Conservation (phyloP, 2,113 vertebrate species). For the Rhinolophus sinicus region DNA sequence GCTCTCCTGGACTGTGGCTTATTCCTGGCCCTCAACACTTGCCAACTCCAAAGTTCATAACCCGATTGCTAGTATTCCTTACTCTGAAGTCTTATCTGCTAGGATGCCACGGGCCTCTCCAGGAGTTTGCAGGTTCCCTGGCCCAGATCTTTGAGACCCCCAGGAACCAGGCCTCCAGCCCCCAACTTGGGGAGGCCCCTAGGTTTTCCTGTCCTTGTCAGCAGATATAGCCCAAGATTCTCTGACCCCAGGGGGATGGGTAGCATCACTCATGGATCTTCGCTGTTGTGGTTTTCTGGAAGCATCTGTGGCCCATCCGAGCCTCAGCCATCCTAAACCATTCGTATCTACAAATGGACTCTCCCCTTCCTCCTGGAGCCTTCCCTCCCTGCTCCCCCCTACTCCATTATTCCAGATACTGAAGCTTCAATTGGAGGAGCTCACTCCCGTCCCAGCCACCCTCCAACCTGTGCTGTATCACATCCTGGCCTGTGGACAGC, state of each 20-base stretch:
- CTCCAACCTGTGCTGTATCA: accelerated
- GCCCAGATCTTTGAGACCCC: not conserved
- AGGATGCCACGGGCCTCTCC: not conserved
- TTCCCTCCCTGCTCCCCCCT: too few relatives aligned
- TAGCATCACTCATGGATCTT: not conserved
- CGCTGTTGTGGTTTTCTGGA: not conserved
- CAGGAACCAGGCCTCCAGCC: not conserved
- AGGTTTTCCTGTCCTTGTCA: not conserved
- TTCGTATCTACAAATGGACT: not conserved
- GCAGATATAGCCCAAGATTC: not conserved
- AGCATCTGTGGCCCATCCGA: not conserved
- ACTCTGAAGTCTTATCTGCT: not conserved
- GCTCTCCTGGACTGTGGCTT: not conserved
- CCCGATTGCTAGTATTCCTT: not conserved
- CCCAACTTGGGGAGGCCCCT: not conserved
- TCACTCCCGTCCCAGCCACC: accelerated
- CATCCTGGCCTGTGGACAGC: not conserved
- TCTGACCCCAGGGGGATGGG: not conserved
- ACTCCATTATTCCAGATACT: not conserved
- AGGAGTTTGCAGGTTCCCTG: not conserved
- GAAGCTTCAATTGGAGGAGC: not conserved
- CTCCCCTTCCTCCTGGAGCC: not conserved
- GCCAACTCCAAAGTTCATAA: not conserved
- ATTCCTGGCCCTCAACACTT: not conserved
- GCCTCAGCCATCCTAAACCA: not conserved